These are phyloP conservation scores for Lycaon pictus DNA, from an alignment of 2,113 vertebrate species.

Conservation along the genomic window DNA sequence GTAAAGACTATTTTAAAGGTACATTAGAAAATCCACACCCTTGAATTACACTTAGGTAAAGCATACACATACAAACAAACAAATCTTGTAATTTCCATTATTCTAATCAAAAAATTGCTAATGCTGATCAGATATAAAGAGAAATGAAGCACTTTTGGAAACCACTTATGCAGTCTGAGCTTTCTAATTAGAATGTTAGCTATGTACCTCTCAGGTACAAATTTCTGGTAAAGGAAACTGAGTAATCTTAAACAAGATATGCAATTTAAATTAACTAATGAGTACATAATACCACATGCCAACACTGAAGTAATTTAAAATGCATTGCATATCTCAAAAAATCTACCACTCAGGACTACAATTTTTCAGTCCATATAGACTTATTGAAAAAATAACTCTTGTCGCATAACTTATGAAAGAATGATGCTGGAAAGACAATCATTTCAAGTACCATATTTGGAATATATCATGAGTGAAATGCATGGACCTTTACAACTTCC, in stretches of 20 bases:
- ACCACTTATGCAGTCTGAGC: neutral
- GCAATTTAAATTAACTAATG: neutral
- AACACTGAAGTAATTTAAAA: neutral
- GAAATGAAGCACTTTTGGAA: neutral
- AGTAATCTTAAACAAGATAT: neutral
- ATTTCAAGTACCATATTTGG: neutral
- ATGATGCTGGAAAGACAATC: neutral
- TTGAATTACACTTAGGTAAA: neutral
- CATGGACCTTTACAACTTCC: neutral
- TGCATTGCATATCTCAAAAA: neutral
- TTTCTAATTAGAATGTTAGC: neutral
- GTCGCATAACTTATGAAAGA: neutral
- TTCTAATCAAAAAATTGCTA: neutral
- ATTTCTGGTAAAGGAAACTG: neutral
- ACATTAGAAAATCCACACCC: neutral
- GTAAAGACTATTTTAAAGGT: neutral
- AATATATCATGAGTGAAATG: neutral
- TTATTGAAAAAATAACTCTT: neutral
- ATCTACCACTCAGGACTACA: neutral
- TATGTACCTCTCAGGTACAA: neutral
- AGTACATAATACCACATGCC: neutral
- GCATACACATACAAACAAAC: neutral
- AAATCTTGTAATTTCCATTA: neutral
- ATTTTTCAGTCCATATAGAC: neutral
- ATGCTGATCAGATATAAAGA: neutral